Evolutionary conservation across 2,113 vertebrate species (phyloP), one percentile per base, ranked within the genome.

Genomic region (Notarius lentiginosus): DNA sequence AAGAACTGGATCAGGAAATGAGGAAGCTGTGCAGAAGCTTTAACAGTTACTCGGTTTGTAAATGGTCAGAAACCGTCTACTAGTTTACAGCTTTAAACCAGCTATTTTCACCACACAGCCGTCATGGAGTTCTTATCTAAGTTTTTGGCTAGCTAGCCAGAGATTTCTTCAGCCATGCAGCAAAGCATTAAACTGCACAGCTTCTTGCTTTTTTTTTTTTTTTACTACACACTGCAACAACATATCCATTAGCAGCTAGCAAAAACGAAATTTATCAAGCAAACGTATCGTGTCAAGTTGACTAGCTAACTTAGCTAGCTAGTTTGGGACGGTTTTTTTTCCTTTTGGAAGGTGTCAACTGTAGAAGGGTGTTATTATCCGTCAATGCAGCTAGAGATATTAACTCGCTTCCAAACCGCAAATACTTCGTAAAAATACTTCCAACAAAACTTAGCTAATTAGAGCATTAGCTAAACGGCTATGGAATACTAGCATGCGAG

Each of bases 401-500:
- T 9, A 11, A 5, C 15, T 47, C 51, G 87, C 83, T 90, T 91
- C 88, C 87, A 75, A 75, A 5, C 47, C 18, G 3, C 22, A 60
- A 65, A 30, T 24, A 70, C 58, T 47, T 5, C 27, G 65, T 24
- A 70, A 61, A 80, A 87, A 76, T 73, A 83, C 82, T 56, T 58
- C 34, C 34, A 9, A 30, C n/a, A 27, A 61, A 80, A 89, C 56
- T 77, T 77, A 49, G 89, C 70, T 76, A 87, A 87, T 75, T 77
- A 81, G 56, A 51, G 90, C 89, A 91, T 63, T 88, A 85, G 82
- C 85, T 55, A 82, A 80, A 83, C 84, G 66, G 73, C 83, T 77
- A 88, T 20, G 60, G 87, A 88, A 86, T 84, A 87, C 63, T 80
- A 79, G 53, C 56, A 76, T 84, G 47, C 55, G 56, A 55, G 76